Base-by-base conservation (phyloP, 2,797 vertebrate species). In the Coregonus sp. region DNA sequence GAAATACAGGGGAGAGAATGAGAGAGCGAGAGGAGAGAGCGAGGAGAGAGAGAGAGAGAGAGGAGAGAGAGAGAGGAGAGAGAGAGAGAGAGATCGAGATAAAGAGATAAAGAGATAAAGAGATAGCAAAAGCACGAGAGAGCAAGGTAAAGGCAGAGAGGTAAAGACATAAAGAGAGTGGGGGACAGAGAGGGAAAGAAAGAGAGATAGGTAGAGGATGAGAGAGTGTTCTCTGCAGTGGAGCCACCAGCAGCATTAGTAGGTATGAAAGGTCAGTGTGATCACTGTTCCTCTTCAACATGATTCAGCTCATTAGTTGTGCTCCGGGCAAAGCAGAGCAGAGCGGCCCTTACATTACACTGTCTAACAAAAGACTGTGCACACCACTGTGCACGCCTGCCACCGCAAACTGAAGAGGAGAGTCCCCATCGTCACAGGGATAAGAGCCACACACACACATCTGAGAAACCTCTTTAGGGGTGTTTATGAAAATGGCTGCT, bases 261-360 rank as follows among this genome's bases (percentile, higher is more conserved):
- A 1, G 11, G 20, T 86, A 76, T 88, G 84, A 88, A 73, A 86
- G 81, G 86, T 86, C 84, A 84, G 79, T 78, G 68, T 88, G 88
- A 91, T 87, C 81, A 74, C 81, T 72, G 86, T 81, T 82, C 85
- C 40, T 12, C 78, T 82, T 78, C 77, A 56, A 82, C 84, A 87
- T 88, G 86, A 84, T 85, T 84, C 80, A 88, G 86, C 89, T 91
- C 87, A 91, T 92, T 92, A 92, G 86, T 85, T 47, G 40, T 47
- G 40, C 40, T 47, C 11, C 9, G 40, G 40, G 9, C 79, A 71
- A 61, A 79, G 78, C 88, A 86, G 88, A 80, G 90, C 89, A 85
- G 81, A 80, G 75, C 11, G 84, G 86, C 86, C 86, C 90, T 78
- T 78, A 35, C 90, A 86, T 91, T 90, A 89, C 92, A 90, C 87